phyloP scores from a whole-genome alignment of 2,888 invertebrate genomes.

The Odontothrips loti region DNA sequence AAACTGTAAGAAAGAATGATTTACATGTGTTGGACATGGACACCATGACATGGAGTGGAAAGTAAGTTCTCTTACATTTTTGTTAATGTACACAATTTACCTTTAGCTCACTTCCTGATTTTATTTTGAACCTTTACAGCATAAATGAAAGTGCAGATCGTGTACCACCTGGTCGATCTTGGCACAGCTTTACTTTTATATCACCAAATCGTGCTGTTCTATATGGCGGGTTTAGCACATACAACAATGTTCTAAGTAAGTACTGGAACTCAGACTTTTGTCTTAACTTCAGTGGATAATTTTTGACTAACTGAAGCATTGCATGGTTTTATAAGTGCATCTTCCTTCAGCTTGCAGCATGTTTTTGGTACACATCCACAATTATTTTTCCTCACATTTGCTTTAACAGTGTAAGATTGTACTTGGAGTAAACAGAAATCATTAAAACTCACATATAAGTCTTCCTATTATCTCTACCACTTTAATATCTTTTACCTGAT shows the following conservation, averaged over 20 bases:
- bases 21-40: constrained; percentile 47
- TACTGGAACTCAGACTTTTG: background rate
- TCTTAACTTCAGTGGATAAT: background rate
- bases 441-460: background rate
- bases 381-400: no score
- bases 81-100: background rate
- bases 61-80: constrained; percentile 41
- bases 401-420: no score
- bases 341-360: no score
- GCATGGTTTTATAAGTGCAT: no score
- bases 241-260: constrained; percentile 40
- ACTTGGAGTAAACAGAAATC: no score
- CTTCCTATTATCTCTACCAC: background rate
- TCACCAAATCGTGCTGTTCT: constrained; percentile 38
- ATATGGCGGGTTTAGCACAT: constrained; percentile 41
- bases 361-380: no score
- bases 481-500: background rate
- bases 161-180: constrained; percentile 40
- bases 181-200: constrained; percentile 42
- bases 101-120: background rate
- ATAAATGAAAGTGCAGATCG: constrained; percentile 6
- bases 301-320: background rate
- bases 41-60: constrained; percentile 47
- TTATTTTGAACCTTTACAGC: background rate
- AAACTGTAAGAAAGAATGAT: constrained; percentile 46